Conservation (phyloP, 2,888 invertebrate genomes). For the Trissolcus japonicus region DNA sequence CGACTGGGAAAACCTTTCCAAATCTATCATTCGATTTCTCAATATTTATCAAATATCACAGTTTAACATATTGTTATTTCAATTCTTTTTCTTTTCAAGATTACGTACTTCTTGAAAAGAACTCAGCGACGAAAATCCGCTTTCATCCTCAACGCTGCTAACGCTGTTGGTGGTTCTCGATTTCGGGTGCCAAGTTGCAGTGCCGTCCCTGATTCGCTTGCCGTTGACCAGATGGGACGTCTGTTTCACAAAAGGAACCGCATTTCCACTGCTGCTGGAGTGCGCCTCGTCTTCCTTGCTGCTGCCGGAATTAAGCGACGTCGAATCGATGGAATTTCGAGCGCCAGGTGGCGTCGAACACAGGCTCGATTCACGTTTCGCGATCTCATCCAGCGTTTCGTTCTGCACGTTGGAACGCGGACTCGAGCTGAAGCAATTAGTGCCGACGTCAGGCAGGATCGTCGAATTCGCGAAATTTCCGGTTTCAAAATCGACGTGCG, state of each 20-base stretch:
- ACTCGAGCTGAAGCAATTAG: conserved; percentile 61
- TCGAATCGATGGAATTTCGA: conserved; percentile 68
- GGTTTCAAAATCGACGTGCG: conserved; percentile 51
- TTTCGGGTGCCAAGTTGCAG: conserved; percentile 36
- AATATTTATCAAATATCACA: neutral
- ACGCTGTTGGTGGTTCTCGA: conserved; percentile 67
- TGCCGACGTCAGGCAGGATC: conserved; percentile 50
- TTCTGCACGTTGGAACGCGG: conserved; percentile 57
- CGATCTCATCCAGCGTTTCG: conserved; percentile 32
- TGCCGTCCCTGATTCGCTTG: conserved; percentile 52
- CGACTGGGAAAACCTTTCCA: too few relatives aligned
- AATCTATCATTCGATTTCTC: neutral
- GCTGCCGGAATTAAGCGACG: conserved; percentile 69
- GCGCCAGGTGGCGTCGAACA: conserved; percentile 63
- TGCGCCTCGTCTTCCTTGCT: conserved; percentile 67
- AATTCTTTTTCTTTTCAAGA: neutral
- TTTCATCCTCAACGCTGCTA: conserved; percentile 84
- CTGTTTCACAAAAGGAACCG: conserved; percentile 31
- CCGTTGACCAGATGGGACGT: conserved; percentile 63
- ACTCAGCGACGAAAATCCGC: conserved; percentile 90
- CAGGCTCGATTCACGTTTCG: conserved; percentile 39
- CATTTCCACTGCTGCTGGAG: conserved; percentile 23
- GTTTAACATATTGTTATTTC: neutral
- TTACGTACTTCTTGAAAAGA: conserved; percentile 78
- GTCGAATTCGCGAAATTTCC: conserved; percentile 63